Evolutionary conservation across 2,113 vertebrate species (phyloP), one percentile per base, ranked within the genome.

Genomic region (Vulpes lagopus): DNA sequence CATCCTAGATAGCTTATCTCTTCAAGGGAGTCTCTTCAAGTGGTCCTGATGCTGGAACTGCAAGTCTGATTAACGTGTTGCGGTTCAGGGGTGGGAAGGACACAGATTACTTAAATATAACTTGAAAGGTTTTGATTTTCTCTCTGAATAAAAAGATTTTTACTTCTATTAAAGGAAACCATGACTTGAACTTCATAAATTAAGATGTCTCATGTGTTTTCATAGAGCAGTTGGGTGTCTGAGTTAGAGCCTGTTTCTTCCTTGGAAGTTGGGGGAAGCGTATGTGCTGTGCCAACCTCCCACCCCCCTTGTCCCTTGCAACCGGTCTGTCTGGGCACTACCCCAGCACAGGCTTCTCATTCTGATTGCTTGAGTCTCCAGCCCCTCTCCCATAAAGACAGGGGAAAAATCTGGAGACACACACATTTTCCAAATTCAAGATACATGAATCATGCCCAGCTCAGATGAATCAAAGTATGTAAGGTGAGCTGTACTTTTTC

Each of bases 111-210:
- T 38, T 96, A 81, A 73, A 19, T 88, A 25, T 59, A 43, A 55
- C 67, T 94, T 80, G 60, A 19, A n/a, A 59, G 79, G 14, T 65
- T 95, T 97, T 65, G 74, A 80, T 86, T 80, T 92, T 67, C 38
- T 74, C 51, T 96, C 57, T 80, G 35, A 22, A 62, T 94, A 87
- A 84, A 93, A 69, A 32, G 14, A 59, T 3, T 83, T 88, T 87
- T 35, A 67, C 67, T 62, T 78, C 19, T 87, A 55, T 78, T 79
- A 59, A 80, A 90, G 79, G 89, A 89, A 95, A 17, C 20, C 1
- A 32, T 84, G 53, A 57, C 20, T 95, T 94, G 59, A 55, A 9
- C 60, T 83, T 93, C 23, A 88, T 9, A 49, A 51, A 90, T 81
- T 79, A 60, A 55, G 43, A 17, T 62, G 23, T 83, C 89, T 79